These are phyloP conservation scores for Delphinapterus leucas DNA, from an alignment of 2,113 vertebrate species.

Conservation along the genomic window DNA sequence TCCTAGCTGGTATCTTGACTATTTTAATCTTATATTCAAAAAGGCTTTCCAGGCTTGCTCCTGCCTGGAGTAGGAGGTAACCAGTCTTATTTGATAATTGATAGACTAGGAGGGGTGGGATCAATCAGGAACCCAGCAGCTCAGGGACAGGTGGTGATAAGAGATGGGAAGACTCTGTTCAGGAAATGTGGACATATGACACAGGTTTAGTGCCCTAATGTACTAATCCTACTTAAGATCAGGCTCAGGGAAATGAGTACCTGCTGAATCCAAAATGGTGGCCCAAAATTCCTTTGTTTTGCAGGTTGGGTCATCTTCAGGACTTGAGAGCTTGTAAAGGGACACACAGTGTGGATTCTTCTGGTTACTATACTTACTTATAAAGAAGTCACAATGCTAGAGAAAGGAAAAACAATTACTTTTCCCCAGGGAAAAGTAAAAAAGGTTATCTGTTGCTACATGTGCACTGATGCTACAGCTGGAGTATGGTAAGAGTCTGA, in stretches of 20 bases:
- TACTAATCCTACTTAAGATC: background rate
- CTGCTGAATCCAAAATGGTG: conserved; percentile 88
- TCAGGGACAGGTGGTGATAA: background rate
- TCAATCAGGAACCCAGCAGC: background rate
- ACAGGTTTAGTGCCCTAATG: background rate
- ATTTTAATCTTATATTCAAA: conserved; percentile 34
- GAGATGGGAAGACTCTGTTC: background rate
- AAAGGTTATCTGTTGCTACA: background rate
- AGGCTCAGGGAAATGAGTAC: conserved; percentile 69
- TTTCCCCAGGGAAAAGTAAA: background rate
- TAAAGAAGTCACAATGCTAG: conserved; percentile 88
- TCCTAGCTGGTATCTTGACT: background rate
- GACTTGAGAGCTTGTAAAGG: conserved; percentile 84
- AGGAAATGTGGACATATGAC: background rate
- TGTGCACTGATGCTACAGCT: background rate
- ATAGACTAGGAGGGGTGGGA: background rate
- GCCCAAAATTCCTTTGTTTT: conserved; percentile 87
- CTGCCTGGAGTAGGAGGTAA: background rate
- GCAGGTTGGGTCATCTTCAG: conserved; percentile 79
- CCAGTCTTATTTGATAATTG: background rate
- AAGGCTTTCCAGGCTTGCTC: background rate
- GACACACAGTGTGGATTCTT: conserved; percentile 86
- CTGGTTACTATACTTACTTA: conserved; percentile 89
- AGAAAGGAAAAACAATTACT: conserved; percentile 58
- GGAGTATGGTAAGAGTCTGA: background rate